Evolutionary conservation across 2,113 vertebrate genomes (phyloP), one percentile per base, ranked within the genome.

Genomic region (Asarcornis scutulata): DNA sequence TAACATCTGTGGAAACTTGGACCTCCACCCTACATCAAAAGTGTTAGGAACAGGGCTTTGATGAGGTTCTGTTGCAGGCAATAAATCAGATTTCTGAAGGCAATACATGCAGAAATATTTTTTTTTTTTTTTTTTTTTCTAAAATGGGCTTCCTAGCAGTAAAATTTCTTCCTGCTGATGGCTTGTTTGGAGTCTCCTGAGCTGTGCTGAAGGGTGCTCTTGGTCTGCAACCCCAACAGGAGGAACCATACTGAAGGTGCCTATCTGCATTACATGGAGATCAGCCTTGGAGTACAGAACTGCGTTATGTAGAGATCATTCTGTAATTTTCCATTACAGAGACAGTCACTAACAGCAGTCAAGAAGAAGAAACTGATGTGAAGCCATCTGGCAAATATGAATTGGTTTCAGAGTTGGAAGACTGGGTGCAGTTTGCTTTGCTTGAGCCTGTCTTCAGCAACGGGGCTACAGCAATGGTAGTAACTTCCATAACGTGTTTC

Each of bases 201-300:
- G 17, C 2, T 40, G 40, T 40, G 11, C 40, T 77, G 23, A 46
- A 77, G 32, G 22, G 11, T 4, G 62, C 3, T 72, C 60, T 59
- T 11, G 6, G 34, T 34, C 5, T 44, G 75, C 72, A 31, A 42
- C 13, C 9, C n/a, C 1, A 2, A 34, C 0, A 78, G 42, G 3
- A 15, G 25, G 26, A 95, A 14, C 25, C 2, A 6, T 36, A 7
- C 5, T 89, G 53, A n/a, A 36, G 25, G 36, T 66, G 58, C 64
- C 13, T 29, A 32, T 77, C 6, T 72, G 46, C 31, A 20, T 69
- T 60, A 40, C 3, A 23, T 2, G 12, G 26, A 53, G 26, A 36
- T 26, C 34, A 48, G 23, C 22, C 64, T 12, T 17, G 50, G 18
- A 71, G 46, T 59, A 42, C 0, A 0, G 23, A 59, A 34, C 5